These are phyloP conservation scores for Cebus imitator DNA, from an alignment of 2,113 vertebrate species.

Conservation along the genomic window DNA sequence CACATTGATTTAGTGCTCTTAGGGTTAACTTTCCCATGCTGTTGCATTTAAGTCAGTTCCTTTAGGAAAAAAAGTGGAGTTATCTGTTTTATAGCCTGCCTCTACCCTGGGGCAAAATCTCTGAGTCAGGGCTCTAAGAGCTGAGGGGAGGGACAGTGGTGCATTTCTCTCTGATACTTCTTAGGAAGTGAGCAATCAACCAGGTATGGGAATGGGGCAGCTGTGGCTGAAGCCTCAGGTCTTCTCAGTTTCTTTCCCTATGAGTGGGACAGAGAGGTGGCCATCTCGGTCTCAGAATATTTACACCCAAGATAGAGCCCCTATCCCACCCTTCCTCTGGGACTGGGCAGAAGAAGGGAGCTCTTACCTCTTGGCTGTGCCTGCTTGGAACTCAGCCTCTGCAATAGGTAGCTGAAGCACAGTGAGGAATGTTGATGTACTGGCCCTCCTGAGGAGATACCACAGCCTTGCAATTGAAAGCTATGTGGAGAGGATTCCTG, in stretches of 20 bases:
- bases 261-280: neutral
- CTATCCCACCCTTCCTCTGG: accelerated
- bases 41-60: neutral
- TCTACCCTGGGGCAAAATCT: neutral
- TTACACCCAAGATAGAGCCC: neutral
- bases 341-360: neutral
- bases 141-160: neutral
- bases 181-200: neutral
- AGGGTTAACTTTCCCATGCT: neutral
- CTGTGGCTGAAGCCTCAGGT: neutral
- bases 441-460: neutral
- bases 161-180: neutral
- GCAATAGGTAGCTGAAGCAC: neutral
- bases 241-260: neutral
- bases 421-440: neutral
- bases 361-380: neutral
- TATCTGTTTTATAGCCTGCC: neutral
- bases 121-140: neutral
- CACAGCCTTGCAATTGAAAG: neutral
- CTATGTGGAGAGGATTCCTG: neutral
- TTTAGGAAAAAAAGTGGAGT: neutral
- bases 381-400: neutral
- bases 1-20: neutral
- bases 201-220: too few relatives aligned
- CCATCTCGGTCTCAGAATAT: neutral